Base-by-base conservation (phyloP, 2,113 vertebrate genomes). In the Lepus timidus region DNA sequence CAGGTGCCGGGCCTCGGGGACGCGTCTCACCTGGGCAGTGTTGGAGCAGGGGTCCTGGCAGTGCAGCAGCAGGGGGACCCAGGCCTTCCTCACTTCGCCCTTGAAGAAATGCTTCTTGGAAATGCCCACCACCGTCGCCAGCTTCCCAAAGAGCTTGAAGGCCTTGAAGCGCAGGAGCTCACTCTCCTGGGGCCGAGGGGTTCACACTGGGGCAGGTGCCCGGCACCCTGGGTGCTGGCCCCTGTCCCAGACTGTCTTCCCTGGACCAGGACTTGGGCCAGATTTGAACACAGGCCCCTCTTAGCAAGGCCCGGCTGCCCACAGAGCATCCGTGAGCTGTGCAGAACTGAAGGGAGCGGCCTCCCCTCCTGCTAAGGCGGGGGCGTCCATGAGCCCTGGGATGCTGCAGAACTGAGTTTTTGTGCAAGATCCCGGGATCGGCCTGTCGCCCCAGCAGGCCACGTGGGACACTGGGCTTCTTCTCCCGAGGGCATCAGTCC, bases 61-160 rank as follows among this genome's bases (percentile, higher is more conserved):
- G 75, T 97, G 97, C 70, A 97, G 95, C 88, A 97, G 20, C 29
- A 97, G 97, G 3, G 96, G 27, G 0, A 97, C 39, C 97, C 97
- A 97, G 88, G 92, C 94, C 20, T 39, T 95, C 95, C 82, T 97
- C 85, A 97, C 92, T 16, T 97, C 95, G 61, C 68, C 88, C 36
- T 92, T 95, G 96, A 97, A 97, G 82, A 97, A 93, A 8, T 33
- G 93, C 67, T 78, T 96, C 96, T 95, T 96, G 81, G 95, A 93
- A 14, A 92, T 27, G 23, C 92, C 16, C 5, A 95, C 97, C 73
- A 95, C 14, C 49, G 49, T 86, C 3, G 96, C 96, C 64, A 97
- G 94, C 85, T 81, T 91, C 88, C 96, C 92, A 0, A 97, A 97
- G 39, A 97, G 90, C 19, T 81, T 0, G 13, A 97, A 96, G 44